These are phyloP conservation scores for Harlomillsia oculata DNA, from an alignment of 1,140 invertebrate species.

Conservation along the genomic window DNA sequence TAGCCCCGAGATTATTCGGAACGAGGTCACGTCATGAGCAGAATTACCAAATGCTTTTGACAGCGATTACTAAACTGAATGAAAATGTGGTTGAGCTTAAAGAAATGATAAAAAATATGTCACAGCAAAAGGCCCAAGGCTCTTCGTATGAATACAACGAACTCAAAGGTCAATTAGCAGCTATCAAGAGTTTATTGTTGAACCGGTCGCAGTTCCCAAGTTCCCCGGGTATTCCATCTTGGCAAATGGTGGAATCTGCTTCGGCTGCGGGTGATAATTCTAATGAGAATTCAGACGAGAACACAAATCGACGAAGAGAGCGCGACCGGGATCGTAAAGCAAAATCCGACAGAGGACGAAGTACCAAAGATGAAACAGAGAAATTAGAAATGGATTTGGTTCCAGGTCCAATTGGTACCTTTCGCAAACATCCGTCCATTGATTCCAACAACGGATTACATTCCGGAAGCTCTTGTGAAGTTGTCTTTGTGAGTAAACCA, in stretches of 20 bases:
- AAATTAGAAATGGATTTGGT: neutral
- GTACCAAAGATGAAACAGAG: slow-evolving; percentile 17
- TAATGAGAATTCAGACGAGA: slow-evolving; percentile 13
- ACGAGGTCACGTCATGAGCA: slow-evolving; percentile 23
- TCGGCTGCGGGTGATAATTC: slow-evolving; percentile 14
- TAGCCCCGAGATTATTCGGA: slow-evolving; percentile 30
- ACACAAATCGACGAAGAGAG: slow-evolving; percentile 6
- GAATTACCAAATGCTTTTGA: slow-evolving; percentile 26
- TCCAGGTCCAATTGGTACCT: neutral
- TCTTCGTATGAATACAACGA: slow-evolving; percentile 22
- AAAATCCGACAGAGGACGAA: slow-evolving; percentile 20
- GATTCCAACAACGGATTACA: slow-evolving; percentile 32
- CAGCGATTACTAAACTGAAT: slow-evolving; percentile 23
- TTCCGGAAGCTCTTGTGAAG: slow-evolving; percentile 34
- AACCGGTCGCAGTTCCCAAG: slow-evolving; percentile 29
- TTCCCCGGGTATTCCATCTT: slow-evolving; percentile 31
- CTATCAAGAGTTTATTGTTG: slow-evolving; percentile 30
- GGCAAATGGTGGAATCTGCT: slow-evolving; percentile 27
- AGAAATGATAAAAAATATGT: slow-evolving; percentile 15
- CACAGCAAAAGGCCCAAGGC: neutral
- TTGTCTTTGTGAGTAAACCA: slow-evolving; percentile 30
- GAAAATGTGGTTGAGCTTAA: slow-evolving; percentile 27
- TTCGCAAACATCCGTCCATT: slow-evolving; percentile 26
- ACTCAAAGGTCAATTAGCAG: slow-evolving; percentile 22
- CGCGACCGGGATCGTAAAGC: slow-evolving; percentile 2